These are phyloP conservation scores for Popillia japonica DNA, from an alignment of 1,140 invertebrate genomes.

Conservation along the genomic window DNA sequence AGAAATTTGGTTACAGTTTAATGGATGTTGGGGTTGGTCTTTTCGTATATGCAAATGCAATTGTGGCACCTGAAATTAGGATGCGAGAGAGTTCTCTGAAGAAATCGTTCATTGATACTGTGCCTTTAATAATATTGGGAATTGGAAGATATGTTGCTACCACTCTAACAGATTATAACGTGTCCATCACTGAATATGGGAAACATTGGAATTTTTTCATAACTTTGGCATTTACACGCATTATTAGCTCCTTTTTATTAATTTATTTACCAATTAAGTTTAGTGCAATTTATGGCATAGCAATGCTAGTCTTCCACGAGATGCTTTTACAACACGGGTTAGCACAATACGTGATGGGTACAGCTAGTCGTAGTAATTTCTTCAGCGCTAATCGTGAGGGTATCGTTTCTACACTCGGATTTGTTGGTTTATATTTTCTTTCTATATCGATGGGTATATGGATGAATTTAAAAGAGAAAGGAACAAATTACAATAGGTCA, in stretches of 20 bases:
- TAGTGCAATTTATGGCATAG: constrained; percentile 63
- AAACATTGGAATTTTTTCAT: constrained; percentile 98
- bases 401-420: constrained; percentile 83
- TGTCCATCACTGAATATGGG: constrained; percentile 91
- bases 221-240: constrained; percentile 84
- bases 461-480: constrained; percentile 55
- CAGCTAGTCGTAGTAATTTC: constrained; percentile 68
- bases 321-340: constrained; percentile 69
- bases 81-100: constrained; percentile 56
- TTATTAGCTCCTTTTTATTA: constrained; percentile 71
- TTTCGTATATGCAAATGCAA: constrained; percentile 87
- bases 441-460: constrained; percentile 73
- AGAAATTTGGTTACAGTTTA: constrained; percentile 84
- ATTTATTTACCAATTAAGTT: constrained; percentile 60
- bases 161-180: constrained; percentile 79
- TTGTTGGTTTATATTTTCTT: constrained; percentile 82
- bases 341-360: constrained; percentile 76
- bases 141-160: constrained; percentile 71
- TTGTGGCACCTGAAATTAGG: constrained; percentile 71
- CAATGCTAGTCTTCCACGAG: constrained; percentile 75
- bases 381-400: constrained; percentile 90
- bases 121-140: constrained; percentile 76
- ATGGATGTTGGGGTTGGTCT: constrained; percentile 96
- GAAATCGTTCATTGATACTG: constrained; percentile 57
- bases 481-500: too few species aligned